Evolutionary conservation across 2,888 invertebrate genomes (phyloP).

Genomic region (Psococerastis gibbosa): DNA sequence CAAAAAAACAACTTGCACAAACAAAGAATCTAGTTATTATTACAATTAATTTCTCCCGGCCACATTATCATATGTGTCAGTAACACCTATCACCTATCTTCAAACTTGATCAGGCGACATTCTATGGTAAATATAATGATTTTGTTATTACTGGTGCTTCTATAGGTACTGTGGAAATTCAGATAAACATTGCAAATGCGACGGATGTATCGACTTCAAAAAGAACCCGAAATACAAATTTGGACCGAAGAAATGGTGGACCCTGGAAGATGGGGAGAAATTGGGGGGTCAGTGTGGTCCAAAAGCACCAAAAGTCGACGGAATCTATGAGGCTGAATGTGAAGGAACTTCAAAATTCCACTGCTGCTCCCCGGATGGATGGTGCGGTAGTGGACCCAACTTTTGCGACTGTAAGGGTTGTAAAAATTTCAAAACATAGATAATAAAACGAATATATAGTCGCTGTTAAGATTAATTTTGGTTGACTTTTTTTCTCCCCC

Average conservation of each 20-base stretch:
- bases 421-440: not conserved
- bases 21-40: too few relatives aligned
- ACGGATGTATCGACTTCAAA: constrained; percentile 15
- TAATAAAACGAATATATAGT: too few relatives aligned
- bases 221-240: constrained; percentile 10
- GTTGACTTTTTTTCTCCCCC: too few relatives aligned
- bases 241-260: not conserved
- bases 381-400: not conserved
- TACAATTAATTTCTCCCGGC: too few relatives aligned
- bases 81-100: too few relatives aligned
- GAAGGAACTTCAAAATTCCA: not conserved
- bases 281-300: constrained; percentile 15
- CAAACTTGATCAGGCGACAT: too few relatives aligned
- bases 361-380: not conserved
- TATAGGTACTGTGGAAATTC: not conserved
- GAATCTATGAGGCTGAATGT: not conserved
- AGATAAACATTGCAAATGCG: constrained; percentile 13
- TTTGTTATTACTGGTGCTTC: too few relatives aligned
- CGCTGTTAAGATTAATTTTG: too few relatives aligned
- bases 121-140: too few relatives aligned
- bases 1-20: too few relatives aligned
- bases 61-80: too few relatives aligned
- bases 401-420: not conserved
- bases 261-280: constrained; percentile 15
- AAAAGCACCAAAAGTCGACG: constrained; percentile 12